These are phyloP conservation scores for Pogonus chalceus DNA, from an alignment of 1,140 invertebrate genomes.

Conservation along the genomic window DNA sequence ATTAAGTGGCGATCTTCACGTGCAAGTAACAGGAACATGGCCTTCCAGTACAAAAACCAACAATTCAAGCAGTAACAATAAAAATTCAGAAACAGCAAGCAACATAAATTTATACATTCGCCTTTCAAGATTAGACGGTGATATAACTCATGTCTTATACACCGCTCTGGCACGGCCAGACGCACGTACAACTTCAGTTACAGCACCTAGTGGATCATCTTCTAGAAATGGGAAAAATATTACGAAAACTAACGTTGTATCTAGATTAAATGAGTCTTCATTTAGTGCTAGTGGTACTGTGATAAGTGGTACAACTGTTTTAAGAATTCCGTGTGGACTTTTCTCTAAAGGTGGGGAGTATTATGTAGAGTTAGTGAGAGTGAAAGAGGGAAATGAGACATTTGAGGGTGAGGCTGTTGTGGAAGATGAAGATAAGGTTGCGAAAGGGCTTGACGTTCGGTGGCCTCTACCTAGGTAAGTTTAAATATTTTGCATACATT, in stretches of 20 bases:
- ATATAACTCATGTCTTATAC: conserved; percentile 26
- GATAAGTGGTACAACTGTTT: too few relatives aligned
- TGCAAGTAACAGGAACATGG: conserved; percentile 38
- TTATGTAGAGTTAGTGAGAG: conserved; percentile 3
- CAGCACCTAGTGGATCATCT: too few relatives aligned
- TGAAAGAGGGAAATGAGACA: not conserved
- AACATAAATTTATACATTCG: conserved; percentile 31
- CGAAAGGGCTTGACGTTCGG: conserved; percentile 58
- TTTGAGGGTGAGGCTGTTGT: not conserved
- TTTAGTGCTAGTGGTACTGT: conserved; percentile 9
- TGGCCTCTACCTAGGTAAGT: conserved; percentile 56
- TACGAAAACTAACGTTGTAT: too few relatives aligned
- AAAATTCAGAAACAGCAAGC: not conserved
- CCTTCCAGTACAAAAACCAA: too few relatives aligned
- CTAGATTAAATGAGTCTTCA: conserved; percentile 8
- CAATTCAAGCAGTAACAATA: conserved; percentile 35
- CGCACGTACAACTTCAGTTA: conserved; percentile 22
- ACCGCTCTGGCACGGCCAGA: conserved; percentile 32
- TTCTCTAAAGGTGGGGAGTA: conserved; percentile 54
- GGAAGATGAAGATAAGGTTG: conserved; percentile 38
- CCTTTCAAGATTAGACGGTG: conserved; percentile 34
- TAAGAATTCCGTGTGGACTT: conserved; percentile 57
- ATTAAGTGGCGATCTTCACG: conserved; percentile 52
- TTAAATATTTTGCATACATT: too few relatives aligned
- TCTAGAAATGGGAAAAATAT: too few relatives aligned